phyloP scores from a whole-genome alignment of 2,113 vertebrate genomes.

The Athene cunicularia region DNA sequence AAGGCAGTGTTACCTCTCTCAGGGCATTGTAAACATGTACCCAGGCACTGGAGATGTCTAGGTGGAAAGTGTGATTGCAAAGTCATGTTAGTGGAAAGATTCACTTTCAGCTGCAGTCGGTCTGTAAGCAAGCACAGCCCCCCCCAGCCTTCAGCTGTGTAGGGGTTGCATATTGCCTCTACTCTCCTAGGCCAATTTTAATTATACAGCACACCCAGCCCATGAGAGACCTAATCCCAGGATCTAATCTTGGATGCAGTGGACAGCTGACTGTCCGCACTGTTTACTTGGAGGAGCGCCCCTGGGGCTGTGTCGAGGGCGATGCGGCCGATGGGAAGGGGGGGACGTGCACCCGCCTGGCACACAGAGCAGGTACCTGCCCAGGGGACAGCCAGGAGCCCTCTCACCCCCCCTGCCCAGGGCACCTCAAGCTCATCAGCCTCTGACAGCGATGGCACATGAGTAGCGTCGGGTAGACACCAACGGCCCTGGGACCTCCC shows the following conservation, averaged over 20 bases:
- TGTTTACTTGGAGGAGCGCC: neutral
- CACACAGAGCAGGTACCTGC: neutral
- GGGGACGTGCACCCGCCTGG: neutral
- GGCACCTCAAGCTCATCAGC: neutral
- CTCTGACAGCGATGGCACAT: fast-evolving
- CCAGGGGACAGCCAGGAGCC: neutral
- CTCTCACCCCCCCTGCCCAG: neutral
- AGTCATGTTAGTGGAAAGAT: neutral
- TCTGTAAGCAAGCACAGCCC: neutral
- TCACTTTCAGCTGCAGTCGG: neutral
- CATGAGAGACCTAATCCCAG: neutral
- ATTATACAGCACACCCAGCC: neutral
- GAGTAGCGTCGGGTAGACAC: neutral
- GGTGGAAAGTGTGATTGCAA: neutral
- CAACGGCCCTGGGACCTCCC: fast-evolving
- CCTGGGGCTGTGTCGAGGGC: neutral
- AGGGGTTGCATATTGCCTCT: neutral
- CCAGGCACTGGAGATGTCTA: neutral
- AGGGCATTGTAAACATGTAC: neutral
- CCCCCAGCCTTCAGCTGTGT: neutral
- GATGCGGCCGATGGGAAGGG: fast-evolving
- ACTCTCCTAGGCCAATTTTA: neutral
- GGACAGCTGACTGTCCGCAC: slow-evolving; percentile 3
- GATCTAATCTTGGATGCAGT: slow-evolving; percentile 23
- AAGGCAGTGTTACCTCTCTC: neutral